Evolutionary conservation across 2,113 vertebrate species (phyloP).

Genomic region (Eudyptes chrysolophus): DNA sequence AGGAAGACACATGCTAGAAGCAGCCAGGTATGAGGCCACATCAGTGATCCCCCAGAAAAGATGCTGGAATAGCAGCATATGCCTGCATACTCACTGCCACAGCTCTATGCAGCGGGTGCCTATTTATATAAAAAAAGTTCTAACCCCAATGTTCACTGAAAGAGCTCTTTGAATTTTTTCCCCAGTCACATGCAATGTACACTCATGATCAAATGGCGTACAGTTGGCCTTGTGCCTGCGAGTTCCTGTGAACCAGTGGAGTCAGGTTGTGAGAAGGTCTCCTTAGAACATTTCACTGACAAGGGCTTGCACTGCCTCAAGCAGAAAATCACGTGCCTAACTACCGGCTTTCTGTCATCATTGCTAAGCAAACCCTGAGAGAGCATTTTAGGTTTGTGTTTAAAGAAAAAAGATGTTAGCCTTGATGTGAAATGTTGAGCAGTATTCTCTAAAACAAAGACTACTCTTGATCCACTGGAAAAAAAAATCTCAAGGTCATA

Average conservation of each 20-base stretch:
- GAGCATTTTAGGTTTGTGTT: constrained; percentile 25
- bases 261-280: constrained; percentile 13
- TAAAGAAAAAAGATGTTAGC: constrained; percentile 35
- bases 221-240: not conserved
- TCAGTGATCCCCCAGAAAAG: not conserved
- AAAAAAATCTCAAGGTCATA: not conserved
- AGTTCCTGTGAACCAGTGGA: constrained; percentile 9
- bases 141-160: not conserved
- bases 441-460: not conserved
- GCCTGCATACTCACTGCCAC: not conserved
- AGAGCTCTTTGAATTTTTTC: not conserved
- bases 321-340: constrained; percentile 40
- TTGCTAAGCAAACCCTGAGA: not conserved
- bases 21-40: not conserved
- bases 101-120: not conserved
- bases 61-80: not conserved
- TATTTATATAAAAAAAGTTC: not conserved
- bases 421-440: constrained; percentile 2
- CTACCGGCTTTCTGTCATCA: constrained; percentile 15
- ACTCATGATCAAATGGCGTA: not conserved
- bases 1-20: not conserved
- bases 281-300: constrained; percentile 32
- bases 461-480: not conserved
- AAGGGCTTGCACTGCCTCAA: constrained; percentile 50
- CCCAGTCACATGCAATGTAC: not conserved